Evolutionary conservation across 1,140 invertebrate species (phyloP), one percentile per base, ranked within the genome.

Genomic region (Drosophila repleta): DNA sequence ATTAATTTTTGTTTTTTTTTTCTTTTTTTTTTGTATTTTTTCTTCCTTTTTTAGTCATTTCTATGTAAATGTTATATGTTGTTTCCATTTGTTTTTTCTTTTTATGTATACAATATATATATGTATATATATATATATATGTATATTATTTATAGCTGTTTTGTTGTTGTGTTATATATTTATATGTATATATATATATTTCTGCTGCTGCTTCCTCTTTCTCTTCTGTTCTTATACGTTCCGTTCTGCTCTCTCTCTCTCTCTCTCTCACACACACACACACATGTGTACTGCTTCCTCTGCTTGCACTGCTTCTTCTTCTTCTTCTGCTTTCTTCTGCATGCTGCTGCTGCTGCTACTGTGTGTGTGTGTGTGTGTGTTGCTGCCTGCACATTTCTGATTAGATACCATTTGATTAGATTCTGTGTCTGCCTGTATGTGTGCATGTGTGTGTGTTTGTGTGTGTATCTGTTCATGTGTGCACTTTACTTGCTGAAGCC

Each of bases 101-200:
- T 70, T 39, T 41, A 52, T 71, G 53, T 71, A 66, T 66, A 71
- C 52, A 63, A 77, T 78, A 78, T 78, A 67, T 41, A 51, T 71
- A 37, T 71, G 65, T 65, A 77, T 78, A 78, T 78, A 67, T 41
- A 51, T 71, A 37, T 71, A 71, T 65, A 77, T 73, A 78, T 78
- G 67, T 78, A 72, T 74, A 69, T 79, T 69, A 85, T 84, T 77
- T 77, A 64, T 85, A 77, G 60, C 53, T 73, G 60, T 68, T 43
- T 48, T 57, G 26, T 29, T 29, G 26, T 29, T 26, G 29, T 41
- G 49, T 10, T 62, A 1, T 29, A 2, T 26, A 32, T 37, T 13
- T 49, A 15, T 56, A 18, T 46, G 4, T 53, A 46, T 63, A 48
- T 43, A 53, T 3, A 37, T 37, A 46, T 52, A 13, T 35, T 35